Percentiles rank a stretch among this genome's conserved stretches.
phyloP scores from a whole-genome alignment of 35 echinoderm and acorn worm genomes.

The Chiridota heheva region DNA sequence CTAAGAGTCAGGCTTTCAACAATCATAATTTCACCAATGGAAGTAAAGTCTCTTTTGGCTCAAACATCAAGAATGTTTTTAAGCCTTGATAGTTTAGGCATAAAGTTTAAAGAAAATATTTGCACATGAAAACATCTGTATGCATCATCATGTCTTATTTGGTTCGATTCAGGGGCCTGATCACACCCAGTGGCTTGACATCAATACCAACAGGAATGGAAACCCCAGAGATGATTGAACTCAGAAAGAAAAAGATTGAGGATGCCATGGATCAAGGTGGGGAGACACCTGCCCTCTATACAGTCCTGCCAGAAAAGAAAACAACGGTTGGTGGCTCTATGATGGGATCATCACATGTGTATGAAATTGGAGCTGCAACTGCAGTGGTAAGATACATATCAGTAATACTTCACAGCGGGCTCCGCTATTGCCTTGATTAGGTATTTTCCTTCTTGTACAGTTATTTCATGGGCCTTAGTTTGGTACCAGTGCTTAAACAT shows the following conservation, averaged over 20 bases:
- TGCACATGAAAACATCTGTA: no score
- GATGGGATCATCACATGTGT: slow-evolving; percentile 93
- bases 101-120: no score
- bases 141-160: no score
- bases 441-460: no score
- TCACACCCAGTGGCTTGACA: slow-evolving; percentile 89
- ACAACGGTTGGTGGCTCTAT: slow-evolving; percentile 78
- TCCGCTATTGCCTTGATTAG: no score
- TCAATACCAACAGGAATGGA: slow-evolving; percentile 94
- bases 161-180: slow-evolving; percentile 90
- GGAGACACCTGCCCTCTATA: slow-evolving; percentile 86
- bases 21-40: no score
- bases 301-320: slow-evolving; percentile 92
- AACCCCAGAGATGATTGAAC: slow-evolving; percentile 97
- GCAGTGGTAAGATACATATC: no score
- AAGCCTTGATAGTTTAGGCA: not conserved
- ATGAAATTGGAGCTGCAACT: slow-evolving; percentile 85
- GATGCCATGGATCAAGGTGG: slow-evolving; percentile 95
- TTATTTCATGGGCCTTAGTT: no score
- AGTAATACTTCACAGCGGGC: no score
- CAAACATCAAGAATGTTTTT: not conserved
- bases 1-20: no score
- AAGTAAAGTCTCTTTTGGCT: not conserved
- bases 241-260: slow-evolving; percentile 95
- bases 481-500: no score